Evolutionary conservation across 2,888 invertebrate genomes (phyloP).

Genomic region (Cosmopolites sordidus): DNA sequence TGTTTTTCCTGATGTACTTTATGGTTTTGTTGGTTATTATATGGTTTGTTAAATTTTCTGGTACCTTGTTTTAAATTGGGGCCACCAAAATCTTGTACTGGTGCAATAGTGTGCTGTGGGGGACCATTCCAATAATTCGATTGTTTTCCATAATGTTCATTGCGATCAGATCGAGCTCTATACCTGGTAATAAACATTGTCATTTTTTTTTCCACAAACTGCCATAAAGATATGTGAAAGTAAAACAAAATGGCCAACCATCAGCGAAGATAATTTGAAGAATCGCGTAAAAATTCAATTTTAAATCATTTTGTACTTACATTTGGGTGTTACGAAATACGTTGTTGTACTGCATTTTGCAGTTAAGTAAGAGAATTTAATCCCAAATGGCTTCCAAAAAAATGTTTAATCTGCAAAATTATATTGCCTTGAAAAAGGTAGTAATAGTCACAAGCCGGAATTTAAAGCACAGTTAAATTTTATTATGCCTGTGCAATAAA

Average conservation of each 20-base stretch:
- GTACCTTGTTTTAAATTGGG: constrained; percentile 39
- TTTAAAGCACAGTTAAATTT: no score
- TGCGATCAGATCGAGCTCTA: constrained; percentile 61
- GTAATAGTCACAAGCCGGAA: no score
- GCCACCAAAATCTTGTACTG: constrained; percentile 50
- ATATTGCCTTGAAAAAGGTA: constrained; percentile 11
- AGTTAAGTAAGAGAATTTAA: constrained; percentile 36
- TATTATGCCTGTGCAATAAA: no score
- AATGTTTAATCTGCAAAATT: constrained; percentile 34
- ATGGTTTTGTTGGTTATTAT: constrained; percentile 18
- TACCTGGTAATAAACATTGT: constrained; percentile 47
- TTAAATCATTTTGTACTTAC: constrained; percentile 61
- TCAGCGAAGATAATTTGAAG: not conserved
- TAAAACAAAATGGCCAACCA: not conserved
- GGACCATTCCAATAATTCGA: constrained; percentile 48
- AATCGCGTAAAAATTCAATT: not conserved
- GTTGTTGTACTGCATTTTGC: constrained; percentile 51
- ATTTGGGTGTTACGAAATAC: constrained; percentile 52
- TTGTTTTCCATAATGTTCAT: constrained; percentile 51
- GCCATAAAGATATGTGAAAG: not conserved
- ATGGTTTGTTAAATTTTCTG: constrained; percentile 35
- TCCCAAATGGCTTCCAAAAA: constrained; percentile 34
- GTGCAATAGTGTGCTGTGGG: constrained; percentile 43
- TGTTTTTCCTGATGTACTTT: constrained; percentile 45
- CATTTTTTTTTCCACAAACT: not conserved